phyloP scores from a whole-genome alignment of 2,113 vertebrate species.

The Galeopterus variegatus region DNA sequence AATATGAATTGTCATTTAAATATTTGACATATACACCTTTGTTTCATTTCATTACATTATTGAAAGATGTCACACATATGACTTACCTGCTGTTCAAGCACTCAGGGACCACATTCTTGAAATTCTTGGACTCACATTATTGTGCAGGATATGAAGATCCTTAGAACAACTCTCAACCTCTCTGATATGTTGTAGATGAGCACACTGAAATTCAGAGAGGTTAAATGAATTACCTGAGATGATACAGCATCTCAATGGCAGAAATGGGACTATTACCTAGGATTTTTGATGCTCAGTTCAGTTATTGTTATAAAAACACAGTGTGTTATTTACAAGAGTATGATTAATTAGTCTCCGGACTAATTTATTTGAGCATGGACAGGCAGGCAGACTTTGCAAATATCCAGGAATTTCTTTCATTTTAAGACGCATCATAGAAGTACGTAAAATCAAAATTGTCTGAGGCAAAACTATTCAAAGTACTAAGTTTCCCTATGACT shows the following conservation, averaged over 20 bases:
- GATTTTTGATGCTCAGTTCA: not conserved
- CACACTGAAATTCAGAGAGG: not conserved
- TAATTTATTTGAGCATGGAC: not conserved
- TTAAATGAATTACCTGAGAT: not conserved
- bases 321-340: not conserved
- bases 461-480: not conserved
- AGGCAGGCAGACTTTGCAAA: not conserved
- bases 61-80: slow-evolving; percentile 47
- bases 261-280: not conserved
- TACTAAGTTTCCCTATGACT: not conserved
- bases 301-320: not conserved
- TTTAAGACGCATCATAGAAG: not conserved
- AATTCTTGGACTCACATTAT: not conserved
- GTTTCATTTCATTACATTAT: slow-evolving; percentile 29
- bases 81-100: not conserved
- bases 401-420: not conserved
- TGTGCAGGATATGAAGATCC: not conserved
- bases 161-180: not conserved
- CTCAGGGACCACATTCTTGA: not conserved
- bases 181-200: not conserved
- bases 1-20: not conserved
- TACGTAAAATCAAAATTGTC: not conserved
- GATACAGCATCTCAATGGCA: not conserved
- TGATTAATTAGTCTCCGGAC: not conserved
- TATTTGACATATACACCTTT: not conserved